Evolutionary conservation across 64 coral and sea anemone species (phyloP).

Genomic region (Stylophora pistillata): DNA sequence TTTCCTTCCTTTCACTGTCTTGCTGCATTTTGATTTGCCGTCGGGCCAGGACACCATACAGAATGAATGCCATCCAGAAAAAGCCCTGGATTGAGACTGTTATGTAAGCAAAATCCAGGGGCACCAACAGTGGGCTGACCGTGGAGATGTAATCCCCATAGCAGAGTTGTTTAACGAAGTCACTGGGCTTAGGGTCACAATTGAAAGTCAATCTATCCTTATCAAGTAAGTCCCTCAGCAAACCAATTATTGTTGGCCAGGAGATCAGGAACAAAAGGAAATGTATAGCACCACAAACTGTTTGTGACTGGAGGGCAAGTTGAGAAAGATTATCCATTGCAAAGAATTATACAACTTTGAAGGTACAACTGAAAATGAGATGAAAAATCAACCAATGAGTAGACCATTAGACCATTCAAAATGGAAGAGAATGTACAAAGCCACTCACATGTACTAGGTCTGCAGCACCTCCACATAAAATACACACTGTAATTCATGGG

Average conservation of each 20-base stretch:
- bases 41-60: not conserved
- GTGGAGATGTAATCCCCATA: not conserved
- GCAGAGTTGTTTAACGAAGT: not conserved
- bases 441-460: too few relatives aligned
- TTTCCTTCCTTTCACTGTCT: not conserved
- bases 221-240: not conserved
- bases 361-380: too few relatives aligned
- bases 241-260: constrained; percentile 24
- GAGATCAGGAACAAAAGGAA: not conserved
- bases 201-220: constrained; percentile 4
- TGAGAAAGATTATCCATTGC: constrained; percentile 8
- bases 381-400: too few relatives aligned
- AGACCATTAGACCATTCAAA: too few relatives aligned
- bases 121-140: not conserved
- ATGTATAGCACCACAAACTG: not conserved
- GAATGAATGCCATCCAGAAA: not conserved
- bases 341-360: too few relatives aligned
- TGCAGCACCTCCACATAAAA: too few relatives aligned
- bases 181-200: constrained; percentile 6
- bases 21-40: not conserved
- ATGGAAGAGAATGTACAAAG: too few relatives aligned
- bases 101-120: not conserved
- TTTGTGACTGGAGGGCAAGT: not conserved
- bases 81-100: not conserved
- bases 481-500: too few relatives aligned